Conservation (phyloP, 1,140 invertebrate genomes). For the Tetragonula clypearis region DNA sequence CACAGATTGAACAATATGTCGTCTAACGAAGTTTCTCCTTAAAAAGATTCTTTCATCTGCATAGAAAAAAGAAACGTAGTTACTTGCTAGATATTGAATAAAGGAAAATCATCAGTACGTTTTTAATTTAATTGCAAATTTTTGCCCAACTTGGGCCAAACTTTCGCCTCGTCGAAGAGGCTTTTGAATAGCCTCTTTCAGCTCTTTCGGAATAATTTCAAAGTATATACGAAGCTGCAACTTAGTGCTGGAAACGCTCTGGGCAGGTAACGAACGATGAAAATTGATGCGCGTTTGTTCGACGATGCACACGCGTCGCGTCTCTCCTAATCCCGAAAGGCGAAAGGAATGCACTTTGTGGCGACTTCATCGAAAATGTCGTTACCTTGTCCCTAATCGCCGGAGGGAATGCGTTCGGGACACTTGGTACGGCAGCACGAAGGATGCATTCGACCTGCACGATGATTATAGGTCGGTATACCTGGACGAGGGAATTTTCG, state of each 20-base stretch:
- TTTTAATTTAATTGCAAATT: too few species aligned
- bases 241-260: not conserved
- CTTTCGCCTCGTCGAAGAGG: too few species aligned
- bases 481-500: conserved; percentile 22
- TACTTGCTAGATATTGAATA: too few species aligned
- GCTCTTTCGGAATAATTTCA: not conserved
- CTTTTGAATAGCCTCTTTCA: too few species aligned
- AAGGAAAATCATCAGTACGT: too few species aligned
- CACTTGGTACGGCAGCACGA: not conserved
- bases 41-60: too few species aligned
- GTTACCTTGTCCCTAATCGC: conserved; percentile 32
- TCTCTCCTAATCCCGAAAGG: conserved; percentile 26
- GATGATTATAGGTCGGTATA: conserved; percentile 29
- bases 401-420: not conserved
- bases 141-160: too few species aligned
- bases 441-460: too few species aligned
- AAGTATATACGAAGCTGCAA: not conserved
- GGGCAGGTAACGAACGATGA: not conserved
- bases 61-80: too few species aligned
- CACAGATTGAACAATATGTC: too few species aligned
- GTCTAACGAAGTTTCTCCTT: too few species aligned
- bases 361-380: not conserved
- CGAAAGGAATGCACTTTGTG: too few species aligned
- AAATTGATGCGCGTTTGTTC: conserved; percentile 12
- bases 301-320: conserved; percentile 7